These are phyloP conservation scores for Meliscaeva auricollis DNA, from an alignment of 2,888 invertebrate genomes.

Conservation along the genomic window DNA sequence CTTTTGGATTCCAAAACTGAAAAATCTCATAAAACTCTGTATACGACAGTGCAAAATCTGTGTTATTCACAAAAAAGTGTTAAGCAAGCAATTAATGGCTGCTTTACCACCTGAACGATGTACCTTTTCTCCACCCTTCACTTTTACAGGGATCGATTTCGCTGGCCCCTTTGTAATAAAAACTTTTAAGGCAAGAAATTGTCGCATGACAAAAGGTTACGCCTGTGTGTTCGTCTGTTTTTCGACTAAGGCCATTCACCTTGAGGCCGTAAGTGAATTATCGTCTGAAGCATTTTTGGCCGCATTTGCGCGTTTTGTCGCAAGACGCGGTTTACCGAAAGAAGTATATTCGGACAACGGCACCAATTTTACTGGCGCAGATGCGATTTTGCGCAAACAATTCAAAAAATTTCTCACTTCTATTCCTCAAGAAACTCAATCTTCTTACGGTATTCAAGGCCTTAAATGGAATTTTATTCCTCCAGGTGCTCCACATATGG, in stretches of 20 bases:
- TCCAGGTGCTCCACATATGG: too few relatives aligned
- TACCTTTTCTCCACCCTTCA: conserved; percentile 36
- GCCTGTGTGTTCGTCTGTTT: too few relatives aligned
- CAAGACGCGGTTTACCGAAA: not conserved
- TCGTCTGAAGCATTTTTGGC: not conserved
- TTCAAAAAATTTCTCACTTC: not conserved
- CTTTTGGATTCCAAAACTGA: conserved; percentile 38
- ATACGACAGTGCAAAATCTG: conserved; percentile 41
- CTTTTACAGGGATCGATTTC: conserved; percentile 62
- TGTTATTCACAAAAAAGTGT: conserved; percentile 20
- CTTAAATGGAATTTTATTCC: too few relatives aligned
- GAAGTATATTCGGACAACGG: not conserved
- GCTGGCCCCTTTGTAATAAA: conserved; percentile 58
- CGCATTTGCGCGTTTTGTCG: not conserved
- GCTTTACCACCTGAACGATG: too few relatives aligned
- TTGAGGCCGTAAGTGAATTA: not conserved
- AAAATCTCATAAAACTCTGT: conserved; percentile 1
- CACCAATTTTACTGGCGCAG: not conserved
- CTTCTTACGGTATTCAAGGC: not conserved
- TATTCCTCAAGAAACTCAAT: not conserved
- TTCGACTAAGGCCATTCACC: not conserved
- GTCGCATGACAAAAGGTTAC: not conserved
- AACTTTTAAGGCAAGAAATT: not conserved
- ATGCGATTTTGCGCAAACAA: not conserved
- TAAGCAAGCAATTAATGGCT: too few relatives aligned